Base-by-base conservation (phyloP, 2,113 vertebrate species). In the Macrotis lagotis region DNA sequence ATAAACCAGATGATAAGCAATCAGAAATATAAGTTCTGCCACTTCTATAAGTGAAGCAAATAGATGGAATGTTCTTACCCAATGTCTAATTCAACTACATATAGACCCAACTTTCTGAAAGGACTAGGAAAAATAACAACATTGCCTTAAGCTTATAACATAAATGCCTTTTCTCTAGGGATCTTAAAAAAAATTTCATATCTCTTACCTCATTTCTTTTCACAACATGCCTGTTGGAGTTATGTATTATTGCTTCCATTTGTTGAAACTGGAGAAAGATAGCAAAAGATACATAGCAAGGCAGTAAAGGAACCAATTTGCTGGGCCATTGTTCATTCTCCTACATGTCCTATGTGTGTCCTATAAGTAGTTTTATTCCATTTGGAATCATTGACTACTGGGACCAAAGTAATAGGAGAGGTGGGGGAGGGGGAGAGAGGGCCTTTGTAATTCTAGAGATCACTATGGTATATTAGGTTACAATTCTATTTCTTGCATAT, bases 271-370 rank as follows among this genome's bases (percentile, higher is more conserved):
- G 94, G 94, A 90, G 49, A 91, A 91, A 55, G n/a, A 83, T 44
- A 83, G 66, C 66, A 83, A 74, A 74, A 83, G 66, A 83, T 44
- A 44, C 66, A 83, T 44, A 44, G 24, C 83, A 55, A 94, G 48
- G 51, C 48, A 95, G 93, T 90, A 91, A 74, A 59, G 47, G 66
- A 90, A 48, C 50, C 95, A 91, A 90, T 83, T 89, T 90, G 89
- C 96, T 88, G 92, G 91, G 89, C 50, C 66, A 93, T 96, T 93
- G 94, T 48, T 91, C 92, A 92, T 96, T 95, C 96, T 95, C 74
- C 96, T 95, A 96, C 94, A 92, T 91, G 94, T 92, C 47, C 89
- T 97, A 93, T 96, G 25, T 92, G 59, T n/a, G 74, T 44, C n/a
- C n/a, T 83, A 83, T 83, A 83, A 90, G 66, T 28, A 96, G 89